These are phyloP conservation scores for Misgurnus mizolepis DNA, from an alignment of 2,113 vertebrate genomes.

Conservation along the genomic window DNA sequence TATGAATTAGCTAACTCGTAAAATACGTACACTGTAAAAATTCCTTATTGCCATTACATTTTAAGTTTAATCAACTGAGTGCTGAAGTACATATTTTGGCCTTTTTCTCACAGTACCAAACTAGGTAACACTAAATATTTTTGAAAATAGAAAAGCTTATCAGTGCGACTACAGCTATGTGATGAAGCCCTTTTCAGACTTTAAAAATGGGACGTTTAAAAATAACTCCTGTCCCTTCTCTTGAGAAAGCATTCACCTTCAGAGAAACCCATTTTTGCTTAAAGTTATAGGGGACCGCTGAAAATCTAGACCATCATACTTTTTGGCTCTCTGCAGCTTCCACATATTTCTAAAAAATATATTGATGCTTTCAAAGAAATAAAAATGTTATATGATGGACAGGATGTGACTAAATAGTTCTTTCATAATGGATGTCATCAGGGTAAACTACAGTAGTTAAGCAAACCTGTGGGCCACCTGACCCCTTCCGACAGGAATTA, in stretches of 20 bases:
- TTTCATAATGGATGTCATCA: too few species aligned
- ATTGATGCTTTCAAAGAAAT: neutral
- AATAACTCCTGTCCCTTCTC: slow-evolving; percentile 47
- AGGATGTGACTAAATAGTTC: too few species aligned
- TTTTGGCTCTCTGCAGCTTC: slow-evolving; percentile 1
- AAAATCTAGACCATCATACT: slow-evolving; percentile 16
- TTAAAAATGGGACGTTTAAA: slow-evolving; percentile 49
- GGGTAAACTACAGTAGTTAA: neutral
- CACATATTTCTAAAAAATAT: neutral
- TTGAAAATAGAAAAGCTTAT: slow-evolving; percentile 6
- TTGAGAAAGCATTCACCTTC: slow-evolving; percentile 45
- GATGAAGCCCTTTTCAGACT: slow-evolving; percentile 19
- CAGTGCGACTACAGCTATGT: neutral
- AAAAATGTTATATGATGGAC: too few species aligned
- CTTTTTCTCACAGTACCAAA: too few species aligned
- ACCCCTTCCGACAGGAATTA: slow-evolving; percentile 21
- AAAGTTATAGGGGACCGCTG: slow-evolving; percentile 37
- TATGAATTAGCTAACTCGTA: too few species aligned
- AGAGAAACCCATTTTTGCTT: slow-evolving; percentile 51
- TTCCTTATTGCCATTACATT: too few species aligned
- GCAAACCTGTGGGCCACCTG: slow-evolving; percentile 3
- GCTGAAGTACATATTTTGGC: too few species aligned
- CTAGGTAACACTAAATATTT: neutral
- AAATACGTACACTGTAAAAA: too few species aligned
- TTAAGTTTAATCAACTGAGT: too few species aligned